Percentiles rank a stretch among this genome's conserved stretches.
Conservation (phyloP, 1,140 invertebrate species). For the Theocolax elegans region DNA sequence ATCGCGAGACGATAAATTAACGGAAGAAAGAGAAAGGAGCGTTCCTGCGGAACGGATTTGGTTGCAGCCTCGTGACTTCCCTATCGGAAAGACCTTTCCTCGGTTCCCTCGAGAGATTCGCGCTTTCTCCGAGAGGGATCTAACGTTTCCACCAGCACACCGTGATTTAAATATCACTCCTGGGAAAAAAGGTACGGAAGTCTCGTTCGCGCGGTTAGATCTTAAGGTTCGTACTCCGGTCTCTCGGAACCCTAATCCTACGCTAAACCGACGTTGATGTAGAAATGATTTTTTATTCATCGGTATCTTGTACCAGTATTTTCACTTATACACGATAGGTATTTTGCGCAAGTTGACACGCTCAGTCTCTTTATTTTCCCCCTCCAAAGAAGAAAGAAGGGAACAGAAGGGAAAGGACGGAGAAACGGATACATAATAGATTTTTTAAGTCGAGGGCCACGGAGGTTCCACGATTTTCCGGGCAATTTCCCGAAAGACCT, state of each 20-base stretch:
- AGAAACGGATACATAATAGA: conserved; percentile 10
- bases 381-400: neutral
- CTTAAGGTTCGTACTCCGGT: too few relatives aligned
- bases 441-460: neutral
- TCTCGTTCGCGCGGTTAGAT: conserved; percentile 21
- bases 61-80: conserved; percentile 3
- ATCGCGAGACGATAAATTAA: neutral
- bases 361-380: neutral
- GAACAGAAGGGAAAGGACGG: too few relatives aligned
- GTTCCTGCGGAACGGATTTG: neutral
- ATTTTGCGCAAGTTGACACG: too few relatives aligned
- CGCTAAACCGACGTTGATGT: too few relatives aligned
- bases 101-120: conserved; percentile 8
- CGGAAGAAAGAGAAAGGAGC: neutral
- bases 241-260: too few relatives aligned
- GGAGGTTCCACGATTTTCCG: conserved; percentile 36
- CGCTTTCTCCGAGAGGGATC: conserved; percentile 34
- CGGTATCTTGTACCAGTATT: too few relatives aligned
- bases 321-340: too few relatives aligned
- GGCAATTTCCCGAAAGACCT: conserved; percentile 49
- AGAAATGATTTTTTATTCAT: neutral
- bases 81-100: conserved; percentile 36
- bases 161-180: conserved; percentile 54
- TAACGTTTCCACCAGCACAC: conserved; percentile 35
- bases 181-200: neutral